Evolutionary conservation across 2,888 invertebrate genomes (phyloP).

Genomic region (Platycheirus albimanus): DNA sequence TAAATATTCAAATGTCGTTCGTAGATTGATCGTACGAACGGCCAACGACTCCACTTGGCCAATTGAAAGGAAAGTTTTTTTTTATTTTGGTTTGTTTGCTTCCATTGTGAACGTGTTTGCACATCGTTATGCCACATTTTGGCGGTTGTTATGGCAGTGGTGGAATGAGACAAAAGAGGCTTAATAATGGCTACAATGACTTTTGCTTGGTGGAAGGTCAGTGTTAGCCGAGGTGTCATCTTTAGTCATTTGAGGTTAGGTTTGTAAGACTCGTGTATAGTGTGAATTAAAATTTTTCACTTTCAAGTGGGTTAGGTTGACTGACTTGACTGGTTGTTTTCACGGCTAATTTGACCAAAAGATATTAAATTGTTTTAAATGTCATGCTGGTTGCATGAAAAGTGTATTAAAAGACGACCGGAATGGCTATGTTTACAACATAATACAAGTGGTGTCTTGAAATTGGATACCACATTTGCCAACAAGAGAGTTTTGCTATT

Average conservation of each 20-base stretch:
- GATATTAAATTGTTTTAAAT: constrained; percentile 30
- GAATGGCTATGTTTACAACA: constrained; percentile 15
- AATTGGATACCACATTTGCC: constrained; percentile 27
- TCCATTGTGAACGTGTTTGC: constrained; percentile 36
- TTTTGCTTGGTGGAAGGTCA: constrained; percentile 65
- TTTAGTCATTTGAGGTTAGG: constrained; percentile 24
- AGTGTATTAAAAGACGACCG: constrained; percentile 34
- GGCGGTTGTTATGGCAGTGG: not conserved
- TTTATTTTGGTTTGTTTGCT: constrained; percentile 23
- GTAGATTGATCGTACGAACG: constrained; percentile 47
- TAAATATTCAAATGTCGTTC: constrained; percentile 65
- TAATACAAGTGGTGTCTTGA: constrained; percentile 18
- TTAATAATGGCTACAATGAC: constrained; percentile 56
- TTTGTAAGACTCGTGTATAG: constrained; percentile 12
- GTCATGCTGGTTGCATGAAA: constrained; percentile 20
- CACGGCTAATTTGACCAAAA: constrained; percentile 38
- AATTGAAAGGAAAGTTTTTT: constrained; percentile 57
- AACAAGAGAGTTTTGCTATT: constrained; percentile 11
- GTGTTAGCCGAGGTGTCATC: constrained; percentile 64
- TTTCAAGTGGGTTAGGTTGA: not conserved
- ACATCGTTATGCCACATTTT: constrained; percentile 40
- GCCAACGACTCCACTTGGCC: constrained; percentile 61
- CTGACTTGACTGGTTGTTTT: constrained; percentile 21
- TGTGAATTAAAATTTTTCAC: constrained; percentile 1
- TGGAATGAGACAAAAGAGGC: too few relatives aligned